Conservation (phyloP, 2,797 vertebrate genomes). For the Microcaecilia unicolor region DNA sequence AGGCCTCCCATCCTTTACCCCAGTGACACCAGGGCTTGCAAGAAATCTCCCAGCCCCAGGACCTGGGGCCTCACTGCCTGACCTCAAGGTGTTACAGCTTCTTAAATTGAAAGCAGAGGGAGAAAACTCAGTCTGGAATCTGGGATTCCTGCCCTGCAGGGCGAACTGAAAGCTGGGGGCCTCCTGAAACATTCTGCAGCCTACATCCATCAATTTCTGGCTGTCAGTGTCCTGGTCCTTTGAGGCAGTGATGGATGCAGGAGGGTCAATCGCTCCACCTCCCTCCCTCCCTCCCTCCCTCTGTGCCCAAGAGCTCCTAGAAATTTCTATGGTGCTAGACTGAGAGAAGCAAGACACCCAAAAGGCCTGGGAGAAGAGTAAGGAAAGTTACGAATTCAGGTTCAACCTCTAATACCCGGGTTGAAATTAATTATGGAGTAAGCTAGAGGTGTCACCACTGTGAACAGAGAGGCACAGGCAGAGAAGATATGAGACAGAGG, state of each 20-base stretch:
- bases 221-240: not conserved
- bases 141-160: not conserved
- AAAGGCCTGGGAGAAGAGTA: no score
- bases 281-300: not conserved
- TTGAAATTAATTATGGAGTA: no score
- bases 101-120: slow-evolving; percentile 27
- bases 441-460: no score
- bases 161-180: accelerated
- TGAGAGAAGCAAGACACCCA: no score
- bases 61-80: slow-evolving; percentile 8
- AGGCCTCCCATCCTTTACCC: slow-evolving; percentile 1
- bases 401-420: no score
- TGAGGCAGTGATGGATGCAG: not conserved
- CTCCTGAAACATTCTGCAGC: not conserved
- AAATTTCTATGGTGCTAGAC: no score
- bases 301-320: slow-evolving; percentile 17
- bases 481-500: no score
- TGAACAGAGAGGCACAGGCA: no score
- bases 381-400: no score
- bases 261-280: slow-evolving; percentile 8
- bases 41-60: slow-evolving; percentile 18
- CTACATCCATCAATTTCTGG: not conserved
- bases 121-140: slow-evolving; percentile 7
- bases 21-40: slow-evolving; percentile 17
- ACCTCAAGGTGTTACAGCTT: slow-evolving; percentile 33